Evolutionary conservation across 2,113 vertebrate genomes (phyloP), one percentile per base, ranked within the genome.

Genomic region (Oncorhynchus kisutch): DNA sequence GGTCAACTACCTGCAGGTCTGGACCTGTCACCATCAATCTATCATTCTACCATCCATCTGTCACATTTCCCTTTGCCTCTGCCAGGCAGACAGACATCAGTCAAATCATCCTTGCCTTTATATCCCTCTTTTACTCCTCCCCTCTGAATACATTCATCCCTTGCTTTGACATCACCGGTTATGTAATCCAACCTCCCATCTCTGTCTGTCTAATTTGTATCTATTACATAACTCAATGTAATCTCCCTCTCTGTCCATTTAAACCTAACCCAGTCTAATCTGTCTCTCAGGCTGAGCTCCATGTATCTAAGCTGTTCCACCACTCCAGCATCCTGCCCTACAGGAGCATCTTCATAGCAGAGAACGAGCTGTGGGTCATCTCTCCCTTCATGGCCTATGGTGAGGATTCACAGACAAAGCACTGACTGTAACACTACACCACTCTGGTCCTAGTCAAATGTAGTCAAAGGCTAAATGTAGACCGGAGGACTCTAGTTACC

Each of bases 361-460:
- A 97, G 85, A 99, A 99, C 8, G 97, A 99, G 87, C 92, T 99
- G 13, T 99, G 98, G 98, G 96, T 98, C 16, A 96, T 99, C 81
- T 96, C 96, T 0, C 95, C 98, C 5, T 98, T 99, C 88, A 98
- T 99, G 97, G 97, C 97, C 14, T 99, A 97, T 25, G 98, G 97
- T 99, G 90, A 92, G 94, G 88, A 71, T 45, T 45, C 39, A 39
- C 39, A 45, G 39, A 45, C 39, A 45, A 6, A 45, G 39, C 39
- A 45, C 39, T 12, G 8, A 74, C 31, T 8, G 16, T 5, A 14
- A 5, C 51, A 14, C 51, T 54, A 14, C 49, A 54, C 14, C 13
- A 13, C 12, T 18, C 16, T 14, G 51, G 51, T 54, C 51, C 12
- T 5, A 54, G 51, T 18, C 51, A 16, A 45, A 45, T 45, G 34